phyloP scores from a whole-genome alignment of 2,113 vertebrate genomes.

The Arizona elegans region DNA sequence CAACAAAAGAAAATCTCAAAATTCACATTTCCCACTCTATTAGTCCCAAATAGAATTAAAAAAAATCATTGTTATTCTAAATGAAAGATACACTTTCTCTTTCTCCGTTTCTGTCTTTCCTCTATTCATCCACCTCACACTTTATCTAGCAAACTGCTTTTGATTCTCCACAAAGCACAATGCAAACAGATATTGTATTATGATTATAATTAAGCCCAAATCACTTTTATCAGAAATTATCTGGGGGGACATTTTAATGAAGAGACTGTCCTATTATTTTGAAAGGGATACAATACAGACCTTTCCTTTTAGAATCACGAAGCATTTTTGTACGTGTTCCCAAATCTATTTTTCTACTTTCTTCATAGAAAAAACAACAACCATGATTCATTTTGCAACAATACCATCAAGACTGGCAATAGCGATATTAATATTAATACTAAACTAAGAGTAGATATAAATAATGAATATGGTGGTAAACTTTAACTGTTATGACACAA shows the following conservation, averaged over 20 bases:
- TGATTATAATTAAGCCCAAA: background rate
- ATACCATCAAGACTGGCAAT: background rate
- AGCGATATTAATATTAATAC: no score
- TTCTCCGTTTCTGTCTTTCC: background rate
- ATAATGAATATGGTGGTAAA: no score
- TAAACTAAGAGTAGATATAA: no score
- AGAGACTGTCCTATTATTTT: background rate
- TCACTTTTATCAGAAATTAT: background rate
- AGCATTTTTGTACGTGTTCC: background rate
- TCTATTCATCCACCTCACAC: background rate
- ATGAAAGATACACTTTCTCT: background rate
- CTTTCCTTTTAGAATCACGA: background rate
- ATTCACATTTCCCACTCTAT: background rate
- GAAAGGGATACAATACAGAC: background rate
- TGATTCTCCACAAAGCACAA: background rate
- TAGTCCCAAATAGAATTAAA: background rate
- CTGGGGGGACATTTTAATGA: background rate
- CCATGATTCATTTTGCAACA: background rate
- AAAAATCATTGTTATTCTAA: background rate
- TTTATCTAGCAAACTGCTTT: background rate
- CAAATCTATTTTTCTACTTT: background rate
- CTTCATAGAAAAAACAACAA: background rate
- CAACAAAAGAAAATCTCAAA: background rate
- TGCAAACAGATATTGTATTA: background rate
- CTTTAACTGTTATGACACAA: no score